Conservation (phyloP, 2,797 vertebrate species). For the Ceryle rudis region DNA sequence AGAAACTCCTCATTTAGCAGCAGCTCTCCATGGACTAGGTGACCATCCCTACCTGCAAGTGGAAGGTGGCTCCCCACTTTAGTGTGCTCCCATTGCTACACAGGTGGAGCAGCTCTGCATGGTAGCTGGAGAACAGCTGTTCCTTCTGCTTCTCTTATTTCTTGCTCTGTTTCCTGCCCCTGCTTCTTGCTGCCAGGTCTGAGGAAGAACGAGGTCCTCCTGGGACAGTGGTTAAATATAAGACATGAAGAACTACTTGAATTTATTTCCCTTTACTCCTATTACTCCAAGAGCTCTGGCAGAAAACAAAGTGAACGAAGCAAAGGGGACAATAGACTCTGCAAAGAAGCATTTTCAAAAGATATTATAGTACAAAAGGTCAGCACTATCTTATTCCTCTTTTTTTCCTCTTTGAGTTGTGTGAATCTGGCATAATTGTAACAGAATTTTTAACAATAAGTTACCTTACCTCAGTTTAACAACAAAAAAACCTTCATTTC, state of each 20-base stretch:
- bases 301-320: neutral
- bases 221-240: neutral
- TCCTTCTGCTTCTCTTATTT: neutral
- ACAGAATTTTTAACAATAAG: neutral
- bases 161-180: neutral
- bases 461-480: neutral
- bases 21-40: fast-evolving
- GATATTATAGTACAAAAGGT: neutral
- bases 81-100: neutral
- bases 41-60: neutral
- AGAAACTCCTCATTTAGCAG: neutral
- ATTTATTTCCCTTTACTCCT: neutral
- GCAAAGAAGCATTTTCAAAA: neutral
- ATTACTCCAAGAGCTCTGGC: neutral
- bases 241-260: neutral
- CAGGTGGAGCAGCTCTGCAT: neutral
- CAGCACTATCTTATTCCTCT: neutral
- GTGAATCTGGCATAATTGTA: neutral
- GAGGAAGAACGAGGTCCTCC: neutral
- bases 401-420: neutral
- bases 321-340: neutral
- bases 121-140: neutral
- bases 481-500: neutral
- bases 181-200: neutral
- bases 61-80: neutral